phyloP scores from a whole-genome alignment of 2,888 invertebrate genomes.

The Priocnemis perturbator region DNA sequence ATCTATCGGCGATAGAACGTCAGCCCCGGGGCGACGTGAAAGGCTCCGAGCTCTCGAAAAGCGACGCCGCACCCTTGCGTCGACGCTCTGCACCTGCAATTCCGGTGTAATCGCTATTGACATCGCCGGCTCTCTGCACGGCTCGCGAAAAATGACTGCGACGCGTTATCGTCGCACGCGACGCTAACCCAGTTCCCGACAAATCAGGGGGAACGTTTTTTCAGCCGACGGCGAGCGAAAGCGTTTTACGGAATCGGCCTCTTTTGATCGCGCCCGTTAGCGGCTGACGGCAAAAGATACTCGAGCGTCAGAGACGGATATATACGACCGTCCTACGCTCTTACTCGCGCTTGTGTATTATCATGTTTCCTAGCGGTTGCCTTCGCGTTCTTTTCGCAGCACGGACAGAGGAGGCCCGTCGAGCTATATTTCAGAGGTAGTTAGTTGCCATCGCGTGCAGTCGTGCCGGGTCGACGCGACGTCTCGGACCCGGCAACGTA shows the following conservation, averaged over 20 bases:
- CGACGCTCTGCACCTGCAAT: too few relatives aligned
- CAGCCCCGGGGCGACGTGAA: too few relatives aligned
- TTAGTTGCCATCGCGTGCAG: conserved; percentile 26
- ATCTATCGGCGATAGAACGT: too few relatives aligned
- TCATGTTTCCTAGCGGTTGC: conserved; percentile 13
- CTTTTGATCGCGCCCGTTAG: background rate
- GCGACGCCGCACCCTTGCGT: too few relatives aligned
- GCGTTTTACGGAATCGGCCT: too few relatives aligned
- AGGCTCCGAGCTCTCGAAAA: conserved; percentile 1
- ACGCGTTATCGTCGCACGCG: too few relatives aligned
- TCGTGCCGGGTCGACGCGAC: conserved; percentile 10
- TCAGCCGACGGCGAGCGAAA: too few relatives aligned
- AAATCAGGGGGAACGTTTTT: too few relatives aligned
- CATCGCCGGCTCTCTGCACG: too few relatives aligned
- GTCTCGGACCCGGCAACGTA: conserved; percentile 7
- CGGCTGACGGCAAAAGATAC: background rate
- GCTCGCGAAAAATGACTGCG: too few relatives aligned
- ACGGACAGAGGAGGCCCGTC: background rate
- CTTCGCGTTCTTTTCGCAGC: conserved; percentile 7
- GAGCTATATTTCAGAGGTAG: conserved; percentile 28
- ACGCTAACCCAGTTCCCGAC: too few relatives aligned
- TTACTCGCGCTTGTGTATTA: conserved; percentile 13
- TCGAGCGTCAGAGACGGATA: background rate
- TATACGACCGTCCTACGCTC: conserved; percentile 10
- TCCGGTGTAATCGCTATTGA: too few relatives aligned